These are phyloP conservation scores for Dorcus hopei DNA, from an alignment of 2,888 invertebrate species.

Conservation along the genomic window DNA sequence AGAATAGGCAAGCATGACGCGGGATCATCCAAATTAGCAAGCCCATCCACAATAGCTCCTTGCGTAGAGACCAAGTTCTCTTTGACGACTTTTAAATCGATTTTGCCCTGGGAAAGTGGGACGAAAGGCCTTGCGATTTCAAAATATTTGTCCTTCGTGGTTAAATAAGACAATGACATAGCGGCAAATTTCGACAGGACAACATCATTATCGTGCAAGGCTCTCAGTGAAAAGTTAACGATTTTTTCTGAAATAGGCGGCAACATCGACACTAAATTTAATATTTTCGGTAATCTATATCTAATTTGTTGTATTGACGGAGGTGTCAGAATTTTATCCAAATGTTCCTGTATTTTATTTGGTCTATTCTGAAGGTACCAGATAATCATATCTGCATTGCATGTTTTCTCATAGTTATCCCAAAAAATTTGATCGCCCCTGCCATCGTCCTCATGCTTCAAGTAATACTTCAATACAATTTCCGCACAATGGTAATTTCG, in stretches of 20 bases:
- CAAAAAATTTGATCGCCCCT: background rate
- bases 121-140: background rate
- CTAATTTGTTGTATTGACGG: background rate
- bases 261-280: too few relatives aligned
- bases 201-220: background rate
- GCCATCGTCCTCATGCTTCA: background rate
- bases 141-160: background rate
- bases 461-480: background rate
- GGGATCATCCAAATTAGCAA: slow-evolving; percentile 10
- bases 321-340: background rate
- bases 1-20: background rate
- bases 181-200: background rate
- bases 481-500: background rate
- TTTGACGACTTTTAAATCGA: background rate
- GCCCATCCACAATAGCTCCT: background rate
- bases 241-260: too few relatives aligned
- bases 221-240: too few relatives aligned
- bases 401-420: background rate
- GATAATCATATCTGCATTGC: background rate
- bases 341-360: background rate
- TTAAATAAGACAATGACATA: background rate
- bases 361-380: background rate
- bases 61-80: background rate
- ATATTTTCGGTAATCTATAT: too few relatives aligned
- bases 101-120: background rate